These are phyloP conservation scores for Drosophila colorata DNA, from an alignment of 2,888 invertebrate genomes.

Conservation along the genomic window DNA sequence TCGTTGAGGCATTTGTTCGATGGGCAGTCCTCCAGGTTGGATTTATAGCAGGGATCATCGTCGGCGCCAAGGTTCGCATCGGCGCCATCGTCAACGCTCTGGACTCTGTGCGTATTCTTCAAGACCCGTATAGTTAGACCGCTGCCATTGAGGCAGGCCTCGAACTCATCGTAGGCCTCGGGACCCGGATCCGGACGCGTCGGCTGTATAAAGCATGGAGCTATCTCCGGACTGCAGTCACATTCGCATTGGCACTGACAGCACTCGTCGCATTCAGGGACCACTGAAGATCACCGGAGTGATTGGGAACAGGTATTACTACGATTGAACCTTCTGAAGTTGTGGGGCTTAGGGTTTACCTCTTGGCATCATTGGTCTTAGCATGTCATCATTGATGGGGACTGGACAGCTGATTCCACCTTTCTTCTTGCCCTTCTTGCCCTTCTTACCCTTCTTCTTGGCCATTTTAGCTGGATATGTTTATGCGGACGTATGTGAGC, in stretches of 20 bases:
- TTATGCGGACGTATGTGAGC: conserved; percentile 27
- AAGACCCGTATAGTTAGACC: conserved; percentile 79
- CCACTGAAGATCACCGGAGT: not conserved
- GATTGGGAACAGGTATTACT: not conserved
- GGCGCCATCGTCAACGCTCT: conserved; percentile 76
- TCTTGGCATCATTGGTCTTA: conserved; percentile 14
- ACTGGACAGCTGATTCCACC: conserved; percentile 8
- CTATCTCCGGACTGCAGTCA: conserved; percentile 64
- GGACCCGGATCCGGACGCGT: conserved; percentile 76
- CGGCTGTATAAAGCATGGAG: conserved; percentile 72
- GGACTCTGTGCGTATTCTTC: conserved; percentile 83
- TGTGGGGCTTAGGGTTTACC: not conserved
- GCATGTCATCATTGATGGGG: conserved; percentile 22
- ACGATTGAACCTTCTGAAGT: not conserved
- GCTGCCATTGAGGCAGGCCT: conserved; percentile 82
- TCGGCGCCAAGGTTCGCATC: conserved; percentile 22
- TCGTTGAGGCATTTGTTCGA: conserved; percentile 43
- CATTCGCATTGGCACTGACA: conserved; percentile 55
- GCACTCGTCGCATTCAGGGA: conserved; percentile 32
- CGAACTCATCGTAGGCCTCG: conserved; percentile 84
- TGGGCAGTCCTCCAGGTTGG: conserved; percentile 38
- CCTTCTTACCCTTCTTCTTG: conserved; percentile 50
- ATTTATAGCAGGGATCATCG: conserved; percentile 50
- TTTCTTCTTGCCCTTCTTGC: conserved; percentile 40
- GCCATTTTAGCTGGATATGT: conserved; percentile 34